phyloP scores from a whole-genome alignment of 1,140 invertebrate genomes.

The Calycopis cecrops region DNA sequence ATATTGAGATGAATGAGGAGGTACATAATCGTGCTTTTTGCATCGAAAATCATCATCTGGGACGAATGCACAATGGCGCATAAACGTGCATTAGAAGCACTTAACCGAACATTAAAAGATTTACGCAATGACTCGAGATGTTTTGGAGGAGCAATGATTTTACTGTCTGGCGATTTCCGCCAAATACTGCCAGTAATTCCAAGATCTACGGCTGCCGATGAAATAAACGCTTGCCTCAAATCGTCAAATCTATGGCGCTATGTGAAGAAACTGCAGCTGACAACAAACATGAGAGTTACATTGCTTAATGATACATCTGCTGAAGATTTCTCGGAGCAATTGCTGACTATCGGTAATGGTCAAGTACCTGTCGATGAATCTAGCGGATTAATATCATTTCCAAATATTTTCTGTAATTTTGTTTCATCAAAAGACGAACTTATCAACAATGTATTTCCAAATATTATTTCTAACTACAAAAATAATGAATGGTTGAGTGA shows the following conservation, averaged over 20 bases:
- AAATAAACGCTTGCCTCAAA: constrained; percentile 56
- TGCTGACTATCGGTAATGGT: constrained; percentile 43
- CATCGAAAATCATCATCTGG: constrained; percentile 17
- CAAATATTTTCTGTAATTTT: background rate
- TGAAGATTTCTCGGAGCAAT: constrained; percentile 30
- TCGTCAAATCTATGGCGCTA: constrained; percentile 53
- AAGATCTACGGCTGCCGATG: constrained; percentile 62
- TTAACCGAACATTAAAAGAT: no score
- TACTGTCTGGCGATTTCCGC: no score
- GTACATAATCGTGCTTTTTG: no score
- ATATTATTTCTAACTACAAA: constrained; percentile 31
- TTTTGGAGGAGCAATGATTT: no score
- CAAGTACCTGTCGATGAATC: constrained; percentile 42
- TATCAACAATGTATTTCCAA: constrained; percentile 38
- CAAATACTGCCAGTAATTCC: constrained; percentile 56
- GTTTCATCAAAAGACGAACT: constrained; percentile 38
- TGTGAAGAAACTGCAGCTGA: constrained; percentile 43
- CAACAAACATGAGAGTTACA: constrained; percentile 28
- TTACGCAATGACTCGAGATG: no score
- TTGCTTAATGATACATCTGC: constrained; percentile 27
- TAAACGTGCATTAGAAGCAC: background rate
- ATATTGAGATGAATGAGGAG: no score
- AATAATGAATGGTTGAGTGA: constrained; percentile 21
- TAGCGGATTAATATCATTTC: constrained; percentile 43
- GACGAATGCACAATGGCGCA: constrained; percentile 10